phyloP scores from a whole-genome alignment of 92 coral and sea anemone species.

The Heliopora coerulea region DNA sequence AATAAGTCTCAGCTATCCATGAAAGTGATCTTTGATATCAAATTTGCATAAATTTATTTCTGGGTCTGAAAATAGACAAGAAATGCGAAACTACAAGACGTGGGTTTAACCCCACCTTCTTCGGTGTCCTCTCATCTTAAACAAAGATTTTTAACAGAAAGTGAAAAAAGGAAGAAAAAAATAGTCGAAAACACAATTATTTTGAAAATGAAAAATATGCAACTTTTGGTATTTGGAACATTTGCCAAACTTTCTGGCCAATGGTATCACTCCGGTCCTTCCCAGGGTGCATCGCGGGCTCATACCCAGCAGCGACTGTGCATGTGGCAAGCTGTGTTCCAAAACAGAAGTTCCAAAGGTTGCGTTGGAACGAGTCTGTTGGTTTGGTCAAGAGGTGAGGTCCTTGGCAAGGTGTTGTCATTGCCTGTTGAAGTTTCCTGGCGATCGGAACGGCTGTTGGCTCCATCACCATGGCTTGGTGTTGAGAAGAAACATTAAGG shows the following conservation, averaged over 20 bases:
- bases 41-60: too few relatives aligned
- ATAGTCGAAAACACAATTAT: constrained; percentile 15
- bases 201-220: constrained; percentile 7
- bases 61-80: too few relatives aligned
- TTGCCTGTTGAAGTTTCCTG: neutral
- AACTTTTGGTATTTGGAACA: constrained; percentile 4
- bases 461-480: constrained; percentile 22
- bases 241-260: constrained; percentile 34
- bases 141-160: too few relatives aligned
- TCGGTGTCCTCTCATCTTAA: too few relatives aligned
- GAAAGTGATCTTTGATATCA: too few relatives aligned
- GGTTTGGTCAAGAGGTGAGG: constrained; percentile 3
- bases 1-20: too few relatives aligned
- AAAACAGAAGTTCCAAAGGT: constrained; percentile 28
- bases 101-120: too few relatives aligned
- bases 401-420: neutral
- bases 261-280: constrained; percentile 3
- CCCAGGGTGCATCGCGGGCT: constrained; percentile 29
- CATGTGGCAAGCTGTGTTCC: constrained; percentile 30
- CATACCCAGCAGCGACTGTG: neutral
- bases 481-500: neutral
- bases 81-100: too few relatives aligned
- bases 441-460: constrained; percentile 31
- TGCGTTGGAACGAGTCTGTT: constrained; percentile 1
- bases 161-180: too few relatives aligned